Evolutionary conservation across 2,888 invertebrate species (phyloP), one percentile per base, ranked within the genome.

Genomic region (Therioaphis trifolii): DNA sequence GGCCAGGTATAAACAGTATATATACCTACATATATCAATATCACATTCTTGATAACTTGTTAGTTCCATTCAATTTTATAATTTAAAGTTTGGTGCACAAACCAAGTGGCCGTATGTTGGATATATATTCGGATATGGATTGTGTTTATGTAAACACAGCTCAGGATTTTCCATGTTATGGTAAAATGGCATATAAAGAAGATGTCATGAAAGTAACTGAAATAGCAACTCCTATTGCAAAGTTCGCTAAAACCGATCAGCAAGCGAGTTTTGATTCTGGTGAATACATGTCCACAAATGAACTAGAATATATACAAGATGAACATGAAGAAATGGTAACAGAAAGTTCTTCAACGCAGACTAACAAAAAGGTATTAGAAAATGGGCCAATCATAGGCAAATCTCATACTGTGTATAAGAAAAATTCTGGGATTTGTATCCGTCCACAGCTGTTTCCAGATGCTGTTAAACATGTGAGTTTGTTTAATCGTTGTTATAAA

Each of bases 361-460:
- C 15, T 40, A 27, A 52, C 15, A 18, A 68, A 69, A 21, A 7
- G 0, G 4, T 29, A 4, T n/a, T 43, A 12, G 46, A 72, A 35
- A 75, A 66, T 95, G 4, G 91, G 95, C 85, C 92, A 0, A 88
- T 94, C 46, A 85, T 88, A 9, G 97, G 96, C 0, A 96, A 96
- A 88, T 89, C 90, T 4, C 93, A 93, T 0, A 91, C 92, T 0
- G 87, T 88, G 14, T 97, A 97, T 88, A 91, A 90, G 84, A 93
- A 92, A 86, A 95, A 95, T 87, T 94, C 94, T 0, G 94, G 94
- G 4, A 92, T 97, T 87, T 96, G 96, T 87, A 89, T 97, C 76
- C 96, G 97, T 90, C 95, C 97, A 0, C 97, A 98, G 89, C 95
- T 95, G 88, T 97, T 93, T 90, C 97, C 98, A 0, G 95, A 98